Conservation (phyloP, 2,888 invertebrate genomes). For the Hydropsyche betteni region DNA sequence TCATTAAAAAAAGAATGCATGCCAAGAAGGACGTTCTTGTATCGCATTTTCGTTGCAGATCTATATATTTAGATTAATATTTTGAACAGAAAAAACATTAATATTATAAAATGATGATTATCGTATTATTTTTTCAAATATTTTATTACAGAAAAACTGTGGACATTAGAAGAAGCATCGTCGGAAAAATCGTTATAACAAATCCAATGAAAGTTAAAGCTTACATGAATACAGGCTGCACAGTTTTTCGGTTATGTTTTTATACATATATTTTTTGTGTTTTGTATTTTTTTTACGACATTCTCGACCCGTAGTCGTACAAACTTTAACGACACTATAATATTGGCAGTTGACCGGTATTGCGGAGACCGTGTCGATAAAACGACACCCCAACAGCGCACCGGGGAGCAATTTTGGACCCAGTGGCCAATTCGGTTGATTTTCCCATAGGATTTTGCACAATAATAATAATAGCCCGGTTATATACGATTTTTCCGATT, state of each 20-base stretch:
- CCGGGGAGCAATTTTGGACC: slow-evolving; percentile 39
- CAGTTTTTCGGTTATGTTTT: too few relatives aligned
- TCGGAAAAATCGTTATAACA: not conserved
- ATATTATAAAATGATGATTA: not conserved
- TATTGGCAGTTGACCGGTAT: slow-evolving; percentile 48
- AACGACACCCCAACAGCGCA: slow-evolving; percentile 36
- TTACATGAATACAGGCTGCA: slow-evolving; percentile 35
- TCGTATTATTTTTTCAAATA: too few relatives aligned
- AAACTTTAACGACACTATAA: slow-evolving; percentile 50
- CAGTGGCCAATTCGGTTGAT: slow-evolving; percentile 39
- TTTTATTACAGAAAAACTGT: not conserved
- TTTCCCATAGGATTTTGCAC: slow-evolving; percentile 7
- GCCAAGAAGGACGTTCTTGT: not conserved
- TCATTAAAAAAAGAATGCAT: not conserved
- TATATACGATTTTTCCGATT: too few relatives aligned
- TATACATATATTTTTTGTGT: too few relatives aligned
- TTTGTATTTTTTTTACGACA: too few relatives aligned
- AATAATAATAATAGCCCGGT: too few relatives aligned
- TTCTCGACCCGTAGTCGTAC: not conserved
- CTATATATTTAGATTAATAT: slow-evolving; percentile 1
- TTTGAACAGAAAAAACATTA: too few relatives aligned
- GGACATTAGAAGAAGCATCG: not conserved
- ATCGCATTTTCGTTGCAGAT: not conserved
- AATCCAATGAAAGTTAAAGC: slow-evolving; percentile 36
- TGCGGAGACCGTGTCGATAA: slow-evolving; percentile 40